phyloP scores from a whole-genome alignment of 2,888 invertebrate genomes.

The Hipparchia semele region DNA sequence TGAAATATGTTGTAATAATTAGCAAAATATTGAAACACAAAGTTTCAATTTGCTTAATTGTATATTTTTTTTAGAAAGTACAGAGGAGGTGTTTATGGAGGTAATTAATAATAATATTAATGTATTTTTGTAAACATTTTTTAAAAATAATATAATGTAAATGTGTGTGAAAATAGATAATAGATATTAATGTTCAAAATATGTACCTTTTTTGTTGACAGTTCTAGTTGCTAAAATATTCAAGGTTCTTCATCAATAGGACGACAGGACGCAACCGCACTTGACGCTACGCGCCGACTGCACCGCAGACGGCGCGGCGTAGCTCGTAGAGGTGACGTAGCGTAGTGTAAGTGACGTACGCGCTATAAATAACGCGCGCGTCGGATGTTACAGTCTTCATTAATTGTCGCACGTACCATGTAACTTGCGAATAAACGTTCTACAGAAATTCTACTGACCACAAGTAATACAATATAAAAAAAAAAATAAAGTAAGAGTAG shows the following conservation, averaged over 20 bases:
- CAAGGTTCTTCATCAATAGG: conserved; percentile 4
- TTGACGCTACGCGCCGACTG: conserved; percentile 47
- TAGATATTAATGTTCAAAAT: background rate
- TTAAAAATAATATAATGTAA: no score
- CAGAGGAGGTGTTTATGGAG: no score
- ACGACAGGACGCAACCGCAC: conserved; percentile 29
- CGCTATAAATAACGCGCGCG: conserved; percentile 29
- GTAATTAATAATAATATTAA: no score
- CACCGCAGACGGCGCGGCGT: conserved; percentile 37
- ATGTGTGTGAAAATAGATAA: no score
- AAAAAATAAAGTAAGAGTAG: no score
- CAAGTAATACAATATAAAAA: background rate
- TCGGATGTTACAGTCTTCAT: conserved; percentile 29
- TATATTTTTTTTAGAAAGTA: no score
- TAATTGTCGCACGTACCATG: conserved; percentile 10
- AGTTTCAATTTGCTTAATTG: no score
- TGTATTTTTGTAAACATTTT: no score
- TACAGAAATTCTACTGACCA: background rate
- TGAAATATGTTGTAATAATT: no score
- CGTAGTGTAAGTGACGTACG: conserved; percentile 38
- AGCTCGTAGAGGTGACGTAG: conserved; percentile 51
- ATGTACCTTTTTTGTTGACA: background rate
- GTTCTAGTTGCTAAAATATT: conserved; percentile 8
- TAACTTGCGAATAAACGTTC: background rate
- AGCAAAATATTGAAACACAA: no score